Percentiles rank a stretch among this genome's conserved stretches.
Conservation (phyloP, 2,797 vertebrate species). For the Squalus acanthias region DNA sequence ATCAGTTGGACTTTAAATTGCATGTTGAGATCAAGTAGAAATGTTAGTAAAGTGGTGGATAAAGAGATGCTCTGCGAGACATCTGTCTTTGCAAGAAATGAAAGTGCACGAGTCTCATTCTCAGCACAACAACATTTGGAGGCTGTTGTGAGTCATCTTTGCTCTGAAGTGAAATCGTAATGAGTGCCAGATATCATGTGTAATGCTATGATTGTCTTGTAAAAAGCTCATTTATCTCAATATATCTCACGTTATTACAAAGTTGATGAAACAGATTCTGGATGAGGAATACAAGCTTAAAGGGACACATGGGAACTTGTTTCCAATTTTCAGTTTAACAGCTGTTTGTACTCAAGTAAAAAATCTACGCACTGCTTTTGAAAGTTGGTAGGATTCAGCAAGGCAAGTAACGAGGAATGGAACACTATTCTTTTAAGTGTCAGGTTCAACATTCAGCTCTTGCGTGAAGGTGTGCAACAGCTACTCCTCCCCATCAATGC, state of each 20-base stretch:
- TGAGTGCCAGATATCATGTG: not conserved
- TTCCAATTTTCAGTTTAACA: not conserved
- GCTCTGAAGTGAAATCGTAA: not conserved
- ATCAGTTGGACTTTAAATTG: not conserved
- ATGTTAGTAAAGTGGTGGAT: not conserved
- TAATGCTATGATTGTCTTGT: not conserved
- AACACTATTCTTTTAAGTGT: not conserved
- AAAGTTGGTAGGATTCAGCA: not conserved
- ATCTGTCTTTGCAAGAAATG: not conserved
- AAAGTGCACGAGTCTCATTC: not conserved
- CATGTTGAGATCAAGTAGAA: not conserved
- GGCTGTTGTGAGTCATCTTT: not conserved
- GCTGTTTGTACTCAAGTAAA: not conserved
- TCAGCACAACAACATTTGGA: not conserved
- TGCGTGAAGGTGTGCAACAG: not conserved
- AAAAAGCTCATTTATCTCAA: not conserved
- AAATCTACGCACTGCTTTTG: not conserved
- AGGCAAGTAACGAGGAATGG: not conserved
- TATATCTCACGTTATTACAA: not conserved
- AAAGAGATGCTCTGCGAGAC: not conserved
- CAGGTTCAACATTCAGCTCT: not conserved
- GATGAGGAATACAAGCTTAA: not conserved
- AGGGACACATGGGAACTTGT: not conserved
- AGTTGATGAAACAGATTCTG: not conserved
- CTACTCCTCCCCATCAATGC: not conserved